Conservation (phyloP, 2,888 invertebrate genomes). For the Drosophila cracens region DNA sequence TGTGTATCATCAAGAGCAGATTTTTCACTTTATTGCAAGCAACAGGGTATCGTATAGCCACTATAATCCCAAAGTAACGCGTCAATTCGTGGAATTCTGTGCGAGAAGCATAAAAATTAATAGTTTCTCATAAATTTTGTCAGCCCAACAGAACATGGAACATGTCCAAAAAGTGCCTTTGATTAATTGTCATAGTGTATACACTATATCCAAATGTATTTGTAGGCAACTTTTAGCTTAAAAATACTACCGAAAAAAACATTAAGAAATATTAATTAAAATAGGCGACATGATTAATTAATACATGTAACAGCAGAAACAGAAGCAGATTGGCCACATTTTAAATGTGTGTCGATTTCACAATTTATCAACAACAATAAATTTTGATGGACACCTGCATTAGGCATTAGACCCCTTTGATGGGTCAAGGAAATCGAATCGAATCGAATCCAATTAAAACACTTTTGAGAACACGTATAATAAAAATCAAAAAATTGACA, state of each 20-base stretch:
- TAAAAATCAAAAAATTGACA: slow-evolving; percentile 31
- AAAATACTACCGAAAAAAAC: slow-evolving; percentile 23
- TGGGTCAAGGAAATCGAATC: slow-evolving; percentile 35
- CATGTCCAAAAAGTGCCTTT: slow-evolving; percentile 48
- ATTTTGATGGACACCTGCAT: slow-evolving; percentile 33
- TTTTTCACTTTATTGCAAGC: too few relatives aligned
- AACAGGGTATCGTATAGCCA: slow-evolving; percentile 18
- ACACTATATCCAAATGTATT: slow-evolving; percentile 28
- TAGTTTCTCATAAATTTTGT: slow-evolving; percentile 61
- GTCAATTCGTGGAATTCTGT: slow-evolving; percentile 53
- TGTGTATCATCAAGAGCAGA: neutral
- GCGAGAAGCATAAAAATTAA: slow-evolving; percentile 60
- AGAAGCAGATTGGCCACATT: slow-evolving; percentile 17
- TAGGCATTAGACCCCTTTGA: slow-evolving; percentile 5
- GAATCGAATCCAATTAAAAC: slow-evolving; percentile 27
- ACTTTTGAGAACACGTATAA: slow-evolving; percentile 7
- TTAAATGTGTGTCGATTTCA: slow-evolving; percentile 13
- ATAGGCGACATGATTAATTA: slow-evolving; percentile 49
- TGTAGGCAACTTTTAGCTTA: slow-evolving; percentile 42
- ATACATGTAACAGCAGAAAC: slow-evolving; percentile 6
- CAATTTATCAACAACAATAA: slow-evolving; percentile 8
- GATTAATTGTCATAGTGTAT: slow-evolving; percentile 51
- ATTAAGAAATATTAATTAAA: slow-evolving; percentile 42
- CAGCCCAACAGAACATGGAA: slow-evolving; percentile 44
- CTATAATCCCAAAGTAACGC: neutral